Evolutionary conservation across 2,888 invertebrate species (phyloP).

Genomic region (Oligia latruncula): DNA sequence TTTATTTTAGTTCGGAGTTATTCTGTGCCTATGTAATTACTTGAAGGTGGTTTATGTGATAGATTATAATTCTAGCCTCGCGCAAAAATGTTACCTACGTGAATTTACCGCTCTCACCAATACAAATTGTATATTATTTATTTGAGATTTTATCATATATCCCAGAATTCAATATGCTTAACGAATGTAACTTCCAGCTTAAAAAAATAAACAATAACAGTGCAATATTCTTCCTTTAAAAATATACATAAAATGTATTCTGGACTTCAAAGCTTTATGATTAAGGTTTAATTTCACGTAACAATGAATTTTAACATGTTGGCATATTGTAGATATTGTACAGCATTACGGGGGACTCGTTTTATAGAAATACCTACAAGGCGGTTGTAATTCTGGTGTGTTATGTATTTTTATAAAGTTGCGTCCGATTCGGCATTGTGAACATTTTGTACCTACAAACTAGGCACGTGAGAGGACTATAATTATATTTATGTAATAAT

Average conservation of each 20-base stretch:
- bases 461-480: slow-evolving; percentile 86
- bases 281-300: slow-evolving; percentile 69
- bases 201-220: slow-evolving; percentile 46
- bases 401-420: slow-evolving; percentile 65
- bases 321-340: slow-evolving; percentile 84
- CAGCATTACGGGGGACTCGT: slow-evolving; percentile 74
- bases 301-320: slow-evolving; percentile 77
- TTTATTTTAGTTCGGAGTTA: slow-evolving; percentile 8
- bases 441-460: slow-evolving; percentile 81
- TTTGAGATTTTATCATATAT: slow-evolving; percentile 52
- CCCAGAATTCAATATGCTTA: slow-evolving; percentile 57
- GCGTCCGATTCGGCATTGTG: slow-evolving; percentile 72
- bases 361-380: slow-evolving; percentile 63
- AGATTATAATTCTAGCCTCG: slow-evolving; percentile 37
- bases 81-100: slow-evolving; percentile 19
- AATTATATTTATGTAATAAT: slow-evolving; percentile 84
- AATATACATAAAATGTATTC: slow-evolving; percentile 61
- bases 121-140: slow-evolving; percentile 37
- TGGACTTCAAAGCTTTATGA: slow-evolving; percentile 55
- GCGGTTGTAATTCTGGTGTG: slow-evolving; percentile 54
- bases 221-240: slow-evolving; percentile 65
- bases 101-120: slow-evolving; percentile 50
- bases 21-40: slow-evolving; percentile 10
- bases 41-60: slow-evolving; percentile 26
- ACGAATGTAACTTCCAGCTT: slow-evolving; percentile 54